These are phyloP conservation scores for Pseudorhombus dupliciocellatus DNA, from an alignment of 2,113 vertebrate genomes.

Conservation along the genomic window DNA sequence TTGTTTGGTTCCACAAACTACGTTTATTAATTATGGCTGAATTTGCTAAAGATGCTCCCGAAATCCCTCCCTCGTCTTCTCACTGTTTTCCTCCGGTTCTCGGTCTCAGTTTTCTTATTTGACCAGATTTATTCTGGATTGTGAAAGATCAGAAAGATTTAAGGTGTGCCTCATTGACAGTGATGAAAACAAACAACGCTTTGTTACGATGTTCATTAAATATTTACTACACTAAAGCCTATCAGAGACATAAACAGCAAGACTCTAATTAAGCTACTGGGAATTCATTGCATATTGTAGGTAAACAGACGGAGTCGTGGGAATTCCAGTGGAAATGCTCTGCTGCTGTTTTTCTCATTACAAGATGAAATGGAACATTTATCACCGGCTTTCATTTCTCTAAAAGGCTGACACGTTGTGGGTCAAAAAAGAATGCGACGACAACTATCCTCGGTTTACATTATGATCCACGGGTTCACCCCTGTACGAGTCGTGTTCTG, in stretches of 20 bases:
- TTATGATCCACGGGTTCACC: constrained; percentile 55
- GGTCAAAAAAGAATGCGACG: constrained; percentile 70
- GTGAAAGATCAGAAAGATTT: constrained; percentile 54
- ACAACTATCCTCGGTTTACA: constrained; percentile 62
- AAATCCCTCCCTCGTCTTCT: background rate
- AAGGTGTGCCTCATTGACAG: constrained; percentile 66
- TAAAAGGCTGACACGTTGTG: constrained; percentile 74
- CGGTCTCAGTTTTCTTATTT: constrained; percentile 44
- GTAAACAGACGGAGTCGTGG: constrained; percentile 81
- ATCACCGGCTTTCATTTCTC: constrained; percentile 76
- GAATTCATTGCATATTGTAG: constrained; percentile 83
- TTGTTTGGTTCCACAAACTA: constrained; percentile 36
- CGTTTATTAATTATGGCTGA: constrained; percentile 19
- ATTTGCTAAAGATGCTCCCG: constrained; percentile 34
- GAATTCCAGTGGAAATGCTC: constrained; percentile 79
- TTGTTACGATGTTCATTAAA: constrained; percentile 80
- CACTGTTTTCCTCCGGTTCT: background rate
- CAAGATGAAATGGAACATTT: constrained; percentile 81
- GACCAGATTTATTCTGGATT: constrained; percentile 56
- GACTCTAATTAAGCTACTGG: constrained; percentile 85
- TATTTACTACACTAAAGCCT: constrained; percentile 79
- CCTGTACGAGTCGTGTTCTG: constrained; percentile 31
- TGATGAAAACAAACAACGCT: constrained; percentile 79
- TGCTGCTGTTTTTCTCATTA: constrained; percentile 80
- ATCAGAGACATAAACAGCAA: constrained; percentile 73